Percentiles rank a stretch among this genome's conserved stretches.
Conservation (phyloP, 2,113 vertebrate genomes). For the Conger conger region DNA sequence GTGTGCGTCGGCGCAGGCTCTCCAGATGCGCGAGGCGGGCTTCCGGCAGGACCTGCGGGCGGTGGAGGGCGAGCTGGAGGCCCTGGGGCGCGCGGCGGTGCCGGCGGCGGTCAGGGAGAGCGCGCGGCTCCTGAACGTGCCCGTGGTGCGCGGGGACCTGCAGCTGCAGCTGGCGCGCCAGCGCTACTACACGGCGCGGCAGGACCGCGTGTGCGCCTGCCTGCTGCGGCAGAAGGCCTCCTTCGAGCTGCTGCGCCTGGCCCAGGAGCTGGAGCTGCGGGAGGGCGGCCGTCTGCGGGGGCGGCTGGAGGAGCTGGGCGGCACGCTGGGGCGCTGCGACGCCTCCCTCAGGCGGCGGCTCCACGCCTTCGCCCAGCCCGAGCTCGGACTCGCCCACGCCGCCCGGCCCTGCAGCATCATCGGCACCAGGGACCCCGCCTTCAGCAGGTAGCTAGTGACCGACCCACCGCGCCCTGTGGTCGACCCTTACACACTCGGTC, state of each 20-base stretch:
- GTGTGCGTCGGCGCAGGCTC: slow-evolving; percentile 47
- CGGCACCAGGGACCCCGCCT: slow-evolving; percentile 69
- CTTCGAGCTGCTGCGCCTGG: slow-evolving; percentile 82
- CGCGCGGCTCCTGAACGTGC: slow-evolving; percentile 72
- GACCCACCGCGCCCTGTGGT: background rate
- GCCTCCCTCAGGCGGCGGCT: slow-evolving; percentile 55
- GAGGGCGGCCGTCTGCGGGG: slow-evolving; percentile 60
- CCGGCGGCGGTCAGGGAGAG: slow-evolving; percentile 74
- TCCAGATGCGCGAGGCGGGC: slow-evolving; percentile 62
- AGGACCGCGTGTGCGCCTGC: slow-evolving; percentile 77
- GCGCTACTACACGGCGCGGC: slow-evolving; percentile 72
- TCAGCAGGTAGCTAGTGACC: slow-evolving; percentile 73
- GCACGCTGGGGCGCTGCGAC: slow-evolving; percentile 62
- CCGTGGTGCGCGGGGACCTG: slow-evolving; percentile 78
- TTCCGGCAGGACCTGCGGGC: slow-evolving; percentile 71
- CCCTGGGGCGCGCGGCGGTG: slow-evolving; percentile 68
- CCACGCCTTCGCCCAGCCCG: slow-evolving; percentile 65
- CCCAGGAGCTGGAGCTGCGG: slow-evolving; percentile 78
- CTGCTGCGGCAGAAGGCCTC: slow-evolving; percentile 84
- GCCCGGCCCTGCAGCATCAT: slow-evolving; percentile 67
- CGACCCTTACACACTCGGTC: background rate
- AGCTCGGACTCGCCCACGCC: slow-evolving; percentile 52
- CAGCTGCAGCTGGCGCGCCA: slow-evolving; percentile 77
- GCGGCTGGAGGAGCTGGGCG: slow-evolving; percentile 67
- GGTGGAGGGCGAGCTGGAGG: slow-evolving; percentile 72